A percentile compares a stretch with the other conserved stretches of the same genome.
phyloP scores from a whole-genome alignment of 2,888 invertebrate genomes.

The Schizaphis graminum region DNA sequence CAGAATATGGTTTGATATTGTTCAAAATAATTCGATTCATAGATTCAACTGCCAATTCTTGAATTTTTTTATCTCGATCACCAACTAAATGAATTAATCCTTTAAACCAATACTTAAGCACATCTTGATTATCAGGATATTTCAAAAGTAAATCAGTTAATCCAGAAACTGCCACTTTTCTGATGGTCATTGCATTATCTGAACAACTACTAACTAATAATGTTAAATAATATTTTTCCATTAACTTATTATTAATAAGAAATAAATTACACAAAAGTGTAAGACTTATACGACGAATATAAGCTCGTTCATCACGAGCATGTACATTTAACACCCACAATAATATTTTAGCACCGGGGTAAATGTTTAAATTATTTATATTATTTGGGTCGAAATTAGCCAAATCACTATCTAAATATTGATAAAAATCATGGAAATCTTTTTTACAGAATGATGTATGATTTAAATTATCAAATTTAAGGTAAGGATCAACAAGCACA shows the following conservation, averaged over 20 bases:
- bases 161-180: conserved; percentile 54
- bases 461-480: conserved; percentile 35
- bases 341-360: conserved; percentile 52
- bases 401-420: conserved; percentile 29
- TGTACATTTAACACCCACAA: conserved; percentile 59
- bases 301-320: conserved; percentile 50
- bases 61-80: conserved; percentile 61
- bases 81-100: conserved; percentile 60
- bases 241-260: conserved; percentile 46
- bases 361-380: conserved; percentile 34
- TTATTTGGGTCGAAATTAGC: conserved; percentile 31
- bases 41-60: conserved; percentile 58
- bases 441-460: conserved; percentile 43
- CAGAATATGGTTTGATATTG: conserved; percentile 62
- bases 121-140: conserved; percentile 60
- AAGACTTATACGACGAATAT: conserved; percentile 59
- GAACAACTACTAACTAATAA: conserved; percentile 56
- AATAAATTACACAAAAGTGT: conserved; percentile 58
- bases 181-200: conserved; percentile 45
- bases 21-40: conserved; percentile 55
- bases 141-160: conserved; percentile 53
- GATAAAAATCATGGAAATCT: conserved; percentile 52
- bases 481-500: conserved; percentile 58
- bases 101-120: conserved; percentile 58
- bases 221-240: conserved; percentile 45